Evolutionary conservation across 1,140 invertebrate species (phyloP), one percentile per base, ranked within the genome.

Genomic region (Eurosta solidaginis): DNA sequence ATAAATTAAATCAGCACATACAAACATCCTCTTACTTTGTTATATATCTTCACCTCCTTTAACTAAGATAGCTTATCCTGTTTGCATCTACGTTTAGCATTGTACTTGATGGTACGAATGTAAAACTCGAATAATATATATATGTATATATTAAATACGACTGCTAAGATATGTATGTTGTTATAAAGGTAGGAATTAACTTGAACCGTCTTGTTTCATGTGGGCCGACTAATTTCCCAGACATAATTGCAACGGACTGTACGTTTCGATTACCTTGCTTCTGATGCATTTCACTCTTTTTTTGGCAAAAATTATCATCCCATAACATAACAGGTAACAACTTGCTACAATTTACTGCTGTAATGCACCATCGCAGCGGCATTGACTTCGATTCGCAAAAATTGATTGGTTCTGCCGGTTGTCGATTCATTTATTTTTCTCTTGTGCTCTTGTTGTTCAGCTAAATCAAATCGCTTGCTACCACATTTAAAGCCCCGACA

Each of bases 321-420:
- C 17, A 36, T 40, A 40, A 33, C 12, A 40, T 36, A 29, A 68
- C 59, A 40, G 20, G 17, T 68, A 9, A 68, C 33, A 68, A 7
- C n/a, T 68, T 36, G 33, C n/a, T 40, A 42, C 27, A 68, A 42
- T 68, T 68, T 42, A 33, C 22, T 68, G 36, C 22, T 68, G n/a
- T 33, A 29, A 29, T 68, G 33, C n/a, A 36, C 22, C 12, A 3
- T 59, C 45, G 4, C 1, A 12, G 59, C 59, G 59, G 27, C 59
- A 68, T 68, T 68, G 59, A 68, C 59, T 68, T 68, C 59, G 27
- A 68, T 68, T 68, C 40, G 59, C 33, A 33, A 68, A 68, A 68
- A 40, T 68, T 68, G 59, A 68, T 68, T 33, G 33, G 59, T 68
- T 17, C 40, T 40, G 59, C 59, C 54, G 29, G 54, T 33, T 20